A percentile compares a stretch with the other conserved stretches of the same genome.
Evolutionary conservation across 2,113 vertebrate genomes (phyloP).

Genomic region (Circaetus cinerascens): DNA sequence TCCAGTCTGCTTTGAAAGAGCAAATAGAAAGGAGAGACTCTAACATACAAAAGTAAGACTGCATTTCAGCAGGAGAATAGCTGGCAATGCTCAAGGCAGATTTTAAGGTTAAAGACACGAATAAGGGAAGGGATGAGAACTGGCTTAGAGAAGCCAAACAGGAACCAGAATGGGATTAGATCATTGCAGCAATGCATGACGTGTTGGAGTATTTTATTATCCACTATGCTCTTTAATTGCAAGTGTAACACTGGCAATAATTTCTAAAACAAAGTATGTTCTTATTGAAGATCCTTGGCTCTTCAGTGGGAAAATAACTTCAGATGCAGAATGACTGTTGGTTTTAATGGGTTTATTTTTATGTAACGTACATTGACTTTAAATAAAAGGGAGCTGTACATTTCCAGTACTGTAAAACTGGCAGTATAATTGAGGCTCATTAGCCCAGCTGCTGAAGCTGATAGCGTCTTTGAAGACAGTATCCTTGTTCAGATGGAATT

Average conservation of each 20-base stretch:
- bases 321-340: not conserved
- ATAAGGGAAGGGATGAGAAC: not conserved
- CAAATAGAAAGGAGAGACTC: not conserved
- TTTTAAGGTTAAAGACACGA: not conserved
- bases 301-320: not conserved
- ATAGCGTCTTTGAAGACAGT: not conserved
- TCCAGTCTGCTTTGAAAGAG: not conserved
- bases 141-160: not conserved
- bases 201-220: not conserved
- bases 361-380: not conserved
- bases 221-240: not conserved
- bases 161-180: not conserved
- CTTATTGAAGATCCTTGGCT: not conserved
- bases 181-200: not conserved
- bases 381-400: not conserved
- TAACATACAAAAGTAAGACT: not conserved
- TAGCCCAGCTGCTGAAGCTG: not conserved
- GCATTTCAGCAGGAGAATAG: not conserved
- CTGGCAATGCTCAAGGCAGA: not conserved
- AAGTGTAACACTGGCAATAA: not conserved
- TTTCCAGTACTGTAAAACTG: not conserved
- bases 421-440: not conserved
- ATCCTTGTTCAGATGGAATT: not conserved
- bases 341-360: not conserved
- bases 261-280: not conserved